Conservation (phyloP, 2,113 vertebrate species). For the Rutilus rutilus region DNA sequence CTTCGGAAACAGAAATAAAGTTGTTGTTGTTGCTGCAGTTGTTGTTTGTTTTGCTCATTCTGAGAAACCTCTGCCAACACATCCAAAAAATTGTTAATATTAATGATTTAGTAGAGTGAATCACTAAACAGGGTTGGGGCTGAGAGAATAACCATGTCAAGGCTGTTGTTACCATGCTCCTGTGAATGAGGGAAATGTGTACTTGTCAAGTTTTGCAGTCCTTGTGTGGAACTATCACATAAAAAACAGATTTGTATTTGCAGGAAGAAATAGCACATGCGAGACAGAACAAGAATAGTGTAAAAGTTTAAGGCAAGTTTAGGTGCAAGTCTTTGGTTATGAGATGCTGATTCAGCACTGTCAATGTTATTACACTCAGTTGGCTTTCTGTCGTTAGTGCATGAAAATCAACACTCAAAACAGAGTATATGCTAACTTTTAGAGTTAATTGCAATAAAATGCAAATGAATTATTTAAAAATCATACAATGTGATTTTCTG, state of each 20-base stretch:
- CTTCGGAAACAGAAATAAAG: not conserved
- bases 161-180: not conserved
- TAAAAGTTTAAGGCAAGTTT: not conserved
- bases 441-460: too few species aligned
- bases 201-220: not conserved
- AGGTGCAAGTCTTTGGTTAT: not conserved
- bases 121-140: not conserved
- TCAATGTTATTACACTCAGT: not conserved
- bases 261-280: not conserved
- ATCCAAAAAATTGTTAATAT: not conserved
- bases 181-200: not conserved
- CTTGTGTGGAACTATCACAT: not conserved
- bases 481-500: too few species aligned
- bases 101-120: not conserved
- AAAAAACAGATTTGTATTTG: not conserved
- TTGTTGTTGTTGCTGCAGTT: not conserved
- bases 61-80: too few species aligned
- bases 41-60: not conserved
- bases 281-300: not conserved
- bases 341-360: not conserved
- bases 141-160: constrained; percentile 2
- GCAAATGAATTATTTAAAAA: too few species aligned
- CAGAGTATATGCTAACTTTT: not conserved
- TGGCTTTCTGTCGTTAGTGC: not conserved
- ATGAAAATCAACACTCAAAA: not conserved